Evolutionary conservation across 2,113 vertebrate species (phyloP).

Genomic region (Bubo blakistoni): DNA sequence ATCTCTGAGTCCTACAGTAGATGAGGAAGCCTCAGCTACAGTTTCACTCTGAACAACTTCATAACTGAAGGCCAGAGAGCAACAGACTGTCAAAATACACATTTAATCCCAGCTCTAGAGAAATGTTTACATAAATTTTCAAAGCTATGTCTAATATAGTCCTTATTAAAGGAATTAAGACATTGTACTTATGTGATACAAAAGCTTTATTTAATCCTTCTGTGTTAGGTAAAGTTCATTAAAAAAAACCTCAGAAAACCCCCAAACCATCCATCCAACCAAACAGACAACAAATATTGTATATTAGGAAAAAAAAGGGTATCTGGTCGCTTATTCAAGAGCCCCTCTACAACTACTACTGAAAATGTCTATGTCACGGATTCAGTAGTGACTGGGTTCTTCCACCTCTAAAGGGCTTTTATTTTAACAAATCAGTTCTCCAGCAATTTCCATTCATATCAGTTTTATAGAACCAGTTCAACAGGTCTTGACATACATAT

Average conservation of each 20-base stretch:
- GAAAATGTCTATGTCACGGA: neutral
- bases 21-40: neutral
- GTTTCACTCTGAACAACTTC: neutral
- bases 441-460: neutral
- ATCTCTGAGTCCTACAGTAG: neutral
- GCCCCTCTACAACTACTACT: neutral
- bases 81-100: neutral
- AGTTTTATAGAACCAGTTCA: neutral
- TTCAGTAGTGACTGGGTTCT: neutral
- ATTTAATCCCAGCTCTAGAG: neutral
- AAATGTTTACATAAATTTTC: neutral
- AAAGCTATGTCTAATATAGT: neutral
- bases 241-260: neutral
- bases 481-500: neutral
- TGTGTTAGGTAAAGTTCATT: neutral
- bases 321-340: neutral
- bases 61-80: neutral
- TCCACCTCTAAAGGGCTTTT: neutral
- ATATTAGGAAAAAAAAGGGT: neutral
- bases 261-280: no score
- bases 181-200: neutral
- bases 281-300: rapidly evolving
- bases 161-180: neutral
- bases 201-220: neutral
- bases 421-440: neutral